These are phyloP conservation scores for Pteronura brasiliensis DNA, from an alignment of 2,113 vertebrate genomes.

Conservation along the genomic window DNA sequence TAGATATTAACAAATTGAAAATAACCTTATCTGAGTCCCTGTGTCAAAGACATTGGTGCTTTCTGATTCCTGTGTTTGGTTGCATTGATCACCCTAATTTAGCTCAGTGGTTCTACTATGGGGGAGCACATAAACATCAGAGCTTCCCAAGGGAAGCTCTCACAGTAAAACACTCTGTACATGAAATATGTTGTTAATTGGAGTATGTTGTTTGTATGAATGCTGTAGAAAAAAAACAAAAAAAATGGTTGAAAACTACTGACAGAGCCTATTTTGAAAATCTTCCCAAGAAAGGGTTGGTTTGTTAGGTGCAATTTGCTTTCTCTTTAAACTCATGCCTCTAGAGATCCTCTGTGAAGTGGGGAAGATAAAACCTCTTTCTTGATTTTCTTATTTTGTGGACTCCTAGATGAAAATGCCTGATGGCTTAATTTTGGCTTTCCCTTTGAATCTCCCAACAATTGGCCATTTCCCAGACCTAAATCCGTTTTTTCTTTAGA, in stretches of 20 bases:
- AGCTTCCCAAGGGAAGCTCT: neutral
- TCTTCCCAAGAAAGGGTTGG: neutral
- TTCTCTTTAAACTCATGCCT: neutral
- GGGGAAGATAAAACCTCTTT: constrained; percentile 8
- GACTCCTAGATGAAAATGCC: neutral
- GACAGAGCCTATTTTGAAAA: neutral
- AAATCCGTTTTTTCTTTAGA: neutral
- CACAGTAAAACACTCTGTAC: neutral
- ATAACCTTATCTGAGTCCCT: neutral
- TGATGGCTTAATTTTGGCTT: constrained; percentile 12
- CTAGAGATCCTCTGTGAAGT: neutral
- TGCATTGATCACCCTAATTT: neutral
- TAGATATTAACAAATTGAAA: constrained; percentile 1
- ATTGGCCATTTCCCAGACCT: neutral
- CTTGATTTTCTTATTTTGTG: constrained; percentile 39
- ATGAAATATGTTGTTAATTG: neutral
- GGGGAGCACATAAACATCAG: neutral
- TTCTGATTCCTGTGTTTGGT: neutral
- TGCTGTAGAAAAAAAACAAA: neutral
- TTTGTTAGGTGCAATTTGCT: constrained; percentile 15
- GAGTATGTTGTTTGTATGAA: neutral
- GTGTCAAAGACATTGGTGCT: neutral
- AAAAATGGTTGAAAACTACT: neutral
- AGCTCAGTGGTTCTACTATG: neutral
- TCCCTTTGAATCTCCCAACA: neutral